Percentiles rank a stretch among this genome's conserved stretches.
These are phyloP conservation scores for Paramisgurnus dabryanus DNA, from an alignment of 2,113 vertebrate species.

Conservation along the genomic window DNA sequence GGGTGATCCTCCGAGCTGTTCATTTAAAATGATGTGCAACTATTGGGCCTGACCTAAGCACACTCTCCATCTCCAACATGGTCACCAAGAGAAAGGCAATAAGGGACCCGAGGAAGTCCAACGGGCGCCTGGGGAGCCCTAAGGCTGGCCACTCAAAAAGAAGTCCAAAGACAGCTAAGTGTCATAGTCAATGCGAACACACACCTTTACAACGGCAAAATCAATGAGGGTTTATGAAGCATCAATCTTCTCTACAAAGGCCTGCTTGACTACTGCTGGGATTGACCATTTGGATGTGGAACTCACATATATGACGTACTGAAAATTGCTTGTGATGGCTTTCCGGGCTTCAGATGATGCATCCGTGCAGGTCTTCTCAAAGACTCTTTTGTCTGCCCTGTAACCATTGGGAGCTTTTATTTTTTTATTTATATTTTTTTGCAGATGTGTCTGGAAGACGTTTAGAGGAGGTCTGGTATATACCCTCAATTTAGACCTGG, in stretches of 20 bases:
- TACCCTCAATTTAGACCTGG: slow-evolving; percentile 32
- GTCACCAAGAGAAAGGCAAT: slow-evolving; percentile 61
- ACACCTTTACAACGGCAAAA: slow-evolving; percentile 79
- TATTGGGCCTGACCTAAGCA: slow-evolving; percentile 64
- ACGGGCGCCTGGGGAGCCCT: slow-evolving; percentile 69
- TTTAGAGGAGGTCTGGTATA: slow-evolving; percentile 8
- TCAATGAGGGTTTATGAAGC: slow-evolving; percentile 78
- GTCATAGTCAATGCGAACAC: slow-evolving; percentile 80
- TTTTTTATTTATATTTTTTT: too few relatives aligned
- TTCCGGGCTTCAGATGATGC: neutral
- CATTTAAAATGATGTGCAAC: slow-evolving; percentile 78
- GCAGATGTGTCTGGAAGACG: too few relatives aligned
- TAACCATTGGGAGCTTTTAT: slow-evolving; percentile 56
- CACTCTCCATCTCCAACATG: slow-evolving; percentile 66
- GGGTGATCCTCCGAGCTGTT: slow-evolving; percentile 68
- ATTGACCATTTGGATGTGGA: slow-evolving; percentile 37
- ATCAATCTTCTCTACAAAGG: slow-evolving; percentile 77
- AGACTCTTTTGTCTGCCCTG: slow-evolving; percentile 59
- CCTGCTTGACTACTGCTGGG: slow-evolving; percentile 62
- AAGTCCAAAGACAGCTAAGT: slow-evolving; percentile 77
- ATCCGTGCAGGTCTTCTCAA: slow-evolving; percentile 57
- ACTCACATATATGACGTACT: neutral
- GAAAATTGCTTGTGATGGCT: neutral
- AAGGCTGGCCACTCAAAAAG: slow-evolving; percentile 67
- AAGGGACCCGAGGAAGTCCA: slow-evolving; percentile 68